phyloP scores from a whole-genome alignment of 2,797 vertebrate genomes.

The Neopelma chrysocephalum region DNA sequence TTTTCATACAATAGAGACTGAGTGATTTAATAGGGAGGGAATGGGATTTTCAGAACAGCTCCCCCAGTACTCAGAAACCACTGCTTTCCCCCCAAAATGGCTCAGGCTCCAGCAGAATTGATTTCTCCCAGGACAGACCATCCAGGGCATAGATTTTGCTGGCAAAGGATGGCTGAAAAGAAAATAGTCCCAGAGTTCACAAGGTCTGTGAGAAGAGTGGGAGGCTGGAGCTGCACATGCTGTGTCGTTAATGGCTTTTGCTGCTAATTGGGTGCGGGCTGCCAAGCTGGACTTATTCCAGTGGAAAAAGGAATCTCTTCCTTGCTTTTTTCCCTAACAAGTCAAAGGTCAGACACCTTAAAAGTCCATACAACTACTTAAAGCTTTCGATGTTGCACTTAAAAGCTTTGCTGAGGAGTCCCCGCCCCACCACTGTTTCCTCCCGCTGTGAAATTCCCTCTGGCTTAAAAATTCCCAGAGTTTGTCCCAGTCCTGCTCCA shows the following conservation, averaged over 20 bases:
- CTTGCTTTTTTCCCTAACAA: background rate
- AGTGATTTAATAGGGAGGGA: background rate
- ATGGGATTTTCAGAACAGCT: background rate
- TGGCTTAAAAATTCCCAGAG: background rate
- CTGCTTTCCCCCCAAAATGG: background rate
- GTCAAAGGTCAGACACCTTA: slow-evolving; percentile 34
- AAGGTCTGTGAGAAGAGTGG: slow-evolving; percentile 15
- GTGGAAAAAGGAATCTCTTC: background rate
- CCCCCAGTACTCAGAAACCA: background rate
- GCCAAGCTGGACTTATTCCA: slow-evolving; percentile 28
- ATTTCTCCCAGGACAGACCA: background rate
- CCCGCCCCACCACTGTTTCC: background rate
- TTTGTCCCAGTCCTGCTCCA: background rate
- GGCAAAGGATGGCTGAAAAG: background rate
- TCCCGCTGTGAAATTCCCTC: background rate
- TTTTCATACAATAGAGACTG: background rate
- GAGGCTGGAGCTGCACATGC: slow-evolving; percentile 6
- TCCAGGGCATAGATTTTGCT: background rate
- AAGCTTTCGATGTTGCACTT: background rate
- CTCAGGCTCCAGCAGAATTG: background rate
- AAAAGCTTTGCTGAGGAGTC: background rate
- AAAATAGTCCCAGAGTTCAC: slow-evolving; percentile 16
- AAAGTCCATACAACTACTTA: background rate
- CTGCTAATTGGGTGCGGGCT: background rate
- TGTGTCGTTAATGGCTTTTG: background rate